A percentile compares a stretch with the other conserved stretches of the same genome.
Conservation (phyloP, 35 echinoderm and acorn worm species). For the Ptychodera flava region DNA sequence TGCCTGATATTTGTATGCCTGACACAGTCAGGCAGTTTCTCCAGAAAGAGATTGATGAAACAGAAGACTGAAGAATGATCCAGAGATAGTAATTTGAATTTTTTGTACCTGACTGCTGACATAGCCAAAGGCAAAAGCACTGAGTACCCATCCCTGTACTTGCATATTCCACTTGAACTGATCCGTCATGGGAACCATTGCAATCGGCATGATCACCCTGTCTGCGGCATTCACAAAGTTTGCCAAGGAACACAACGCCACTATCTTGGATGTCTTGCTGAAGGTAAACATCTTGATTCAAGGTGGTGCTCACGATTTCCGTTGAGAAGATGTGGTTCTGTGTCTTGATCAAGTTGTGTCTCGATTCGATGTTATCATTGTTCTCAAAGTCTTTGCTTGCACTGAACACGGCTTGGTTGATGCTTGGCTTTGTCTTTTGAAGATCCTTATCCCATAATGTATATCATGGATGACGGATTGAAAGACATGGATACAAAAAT, state of each 20-base stretch:
- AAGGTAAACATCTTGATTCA: not conserved
- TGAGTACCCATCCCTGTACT: slow-evolving; percentile 87
- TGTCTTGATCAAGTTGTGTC: not conserved
- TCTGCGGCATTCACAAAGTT: slow-evolving; percentile 99
- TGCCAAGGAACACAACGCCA: slow-evolving; percentile 82
- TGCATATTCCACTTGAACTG: slow-evolving; percentile 69
- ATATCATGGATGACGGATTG: too few relatives aligned
- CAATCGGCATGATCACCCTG: slow-evolving; percentile 96
- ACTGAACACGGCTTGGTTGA: not conserved
- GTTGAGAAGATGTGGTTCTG: not conserved
- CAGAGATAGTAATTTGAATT: too few relatives aligned
- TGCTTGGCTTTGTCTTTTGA: not conserved
- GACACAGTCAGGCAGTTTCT: too few relatives aligned
- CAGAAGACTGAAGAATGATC: too few relatives aligned
- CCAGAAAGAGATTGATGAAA: too few relatives aligned
- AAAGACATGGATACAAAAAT: too few relatives aligned
- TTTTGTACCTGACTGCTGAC: slow-evolving; percentile 96
- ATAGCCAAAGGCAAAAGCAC: slow-evolving; percentile 97
- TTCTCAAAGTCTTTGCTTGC: not conserved
- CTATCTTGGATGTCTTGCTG: slow-evolving; percentile 21
- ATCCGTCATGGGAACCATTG: slow-evolving; percentile 87
- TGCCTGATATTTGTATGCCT: too few relatives aligned
- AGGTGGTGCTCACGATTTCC: not conserved
- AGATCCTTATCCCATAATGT: not conserved
- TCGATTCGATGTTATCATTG: not conserved